phyloP scores from a whole-genome alignment of 64 coral and sea anemone genomes.

The Stichodactyla mertensii region DNA sequence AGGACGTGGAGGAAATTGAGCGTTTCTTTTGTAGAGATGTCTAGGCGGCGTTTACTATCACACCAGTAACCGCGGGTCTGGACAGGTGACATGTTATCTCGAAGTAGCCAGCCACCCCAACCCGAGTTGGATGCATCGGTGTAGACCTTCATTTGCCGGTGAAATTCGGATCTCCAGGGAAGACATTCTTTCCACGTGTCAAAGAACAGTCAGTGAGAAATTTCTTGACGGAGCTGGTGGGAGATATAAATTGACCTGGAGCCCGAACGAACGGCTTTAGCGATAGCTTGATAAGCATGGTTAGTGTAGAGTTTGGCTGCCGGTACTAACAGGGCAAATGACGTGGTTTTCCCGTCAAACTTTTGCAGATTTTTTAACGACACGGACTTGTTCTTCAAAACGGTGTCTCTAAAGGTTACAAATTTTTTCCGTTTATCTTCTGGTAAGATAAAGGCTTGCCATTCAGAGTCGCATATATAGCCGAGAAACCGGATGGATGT shows the following conservation, averaged over 20 bases:
- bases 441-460: slow-evolving; percentile 25
- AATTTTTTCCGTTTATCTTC: slow-evolving; percentile 27
- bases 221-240: background rate
- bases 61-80: slow-evolving; percentile 13
- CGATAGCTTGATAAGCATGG: slow-evolving; percentile 11
- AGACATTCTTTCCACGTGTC: slow-evolving; percentile 6
- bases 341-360: slow-evolving; percentile 28
- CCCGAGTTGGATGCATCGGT: background rate
- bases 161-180: background rate
- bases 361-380: slow-evolving; percentile 25
- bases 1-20: background rate
- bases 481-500: slow-evolving; percentile 18
- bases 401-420: slow-evolving; percentile 7
- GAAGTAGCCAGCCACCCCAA: background rate
- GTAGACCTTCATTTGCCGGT: background rate
- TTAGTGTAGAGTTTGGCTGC: slow-evolving; percentile 24
- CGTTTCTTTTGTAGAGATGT: slow-evolving; percentile 15
- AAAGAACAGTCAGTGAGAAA: slow-evolving; percentile 18
- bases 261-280: background rate
- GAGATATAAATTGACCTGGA: background rate
- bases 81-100: background rate
- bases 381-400: background rate
- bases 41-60: too few relatives aligned
- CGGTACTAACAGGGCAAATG: slow-evolving; percentile 29
- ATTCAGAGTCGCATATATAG: slow-evolving; percentile 24